Conservation (phyloP, 2,113 vertebrate genomes). For the Pollachius pollachius region DNA sequence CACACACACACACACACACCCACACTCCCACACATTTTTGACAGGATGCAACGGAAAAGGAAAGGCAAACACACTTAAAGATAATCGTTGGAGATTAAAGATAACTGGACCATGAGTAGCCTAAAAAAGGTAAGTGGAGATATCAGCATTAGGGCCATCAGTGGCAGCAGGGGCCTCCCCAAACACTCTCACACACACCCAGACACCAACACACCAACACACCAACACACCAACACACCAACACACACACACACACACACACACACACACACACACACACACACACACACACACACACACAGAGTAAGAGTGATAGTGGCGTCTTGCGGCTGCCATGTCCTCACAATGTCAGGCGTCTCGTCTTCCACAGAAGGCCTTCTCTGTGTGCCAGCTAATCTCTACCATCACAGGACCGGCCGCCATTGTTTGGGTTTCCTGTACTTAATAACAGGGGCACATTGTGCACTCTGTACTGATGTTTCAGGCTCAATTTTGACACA, state of each 20-base stretch:
- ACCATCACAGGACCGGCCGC: slow-evolving; percentile 43
- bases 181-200: slow-evolving; percentile 20
- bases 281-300: slow-evolving; percentile 24
- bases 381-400: slow-evolving; percentile 57
- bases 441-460: slow-evolving; percentile 62
- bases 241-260: slow-evolving; percentile 26
- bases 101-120: not conserved
- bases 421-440: slow-evolving; percentile 63
- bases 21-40: too few relatives aligned
- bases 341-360: slow-evolving; percentile 53
- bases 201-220: slow-evolving; percentile 1
- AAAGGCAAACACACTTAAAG: not conserved
- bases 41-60: not conserved
- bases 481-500: slow-evolving; percentile 54
- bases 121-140: not conserved
- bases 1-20: not conserved
- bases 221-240: not conserved
- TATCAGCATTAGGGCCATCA: not conserved
- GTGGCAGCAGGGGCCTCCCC: slow-evolving; percentile 1
- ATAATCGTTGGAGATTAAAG: not conserved
- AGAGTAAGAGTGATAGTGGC: slow-evolving; percentile 1
- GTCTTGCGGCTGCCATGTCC: not conserved
- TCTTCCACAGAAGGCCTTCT: slow-evolving; percentile 55
- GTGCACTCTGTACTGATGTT: slow-evolving; percentile 48
- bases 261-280: slow-evolving; percentile 23